Percentiles rank a stretch among this genome's conserved stretches.
Conservation (phyloP, 2,888 invertebrate genomes). For the Lamproptera curius region DNA sequence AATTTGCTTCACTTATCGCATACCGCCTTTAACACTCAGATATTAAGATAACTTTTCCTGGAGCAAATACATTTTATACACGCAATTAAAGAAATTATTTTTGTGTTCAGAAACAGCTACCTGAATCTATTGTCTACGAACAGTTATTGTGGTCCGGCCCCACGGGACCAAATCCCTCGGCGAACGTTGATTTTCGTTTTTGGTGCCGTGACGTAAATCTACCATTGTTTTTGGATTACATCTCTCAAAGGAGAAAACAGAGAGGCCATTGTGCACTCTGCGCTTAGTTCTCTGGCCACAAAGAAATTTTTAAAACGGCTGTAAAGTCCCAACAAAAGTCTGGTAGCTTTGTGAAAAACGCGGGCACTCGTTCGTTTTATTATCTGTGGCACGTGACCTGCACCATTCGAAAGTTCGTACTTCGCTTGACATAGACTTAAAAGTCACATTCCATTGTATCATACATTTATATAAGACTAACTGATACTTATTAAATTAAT, state of each 20-base stretch:
- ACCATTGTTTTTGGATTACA: constrained; percentile 48
- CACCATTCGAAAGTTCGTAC: neutral
- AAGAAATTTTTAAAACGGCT: constrained; percentile 3
- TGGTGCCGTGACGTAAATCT: constrained; percentile 61
- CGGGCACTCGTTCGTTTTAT: neutral
- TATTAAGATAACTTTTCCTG: constrained; percentile 29
- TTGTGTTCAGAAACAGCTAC: constrained; percentile 52
- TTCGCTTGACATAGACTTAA: no score
- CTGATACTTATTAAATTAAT: no score
- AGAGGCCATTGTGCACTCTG: constrained; percentile 11
- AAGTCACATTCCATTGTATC: no score
- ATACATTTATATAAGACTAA: no score
- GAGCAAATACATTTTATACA: constrained; percentile 19
- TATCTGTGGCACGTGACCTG: neutral
- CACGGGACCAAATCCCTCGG: constrained; percentile 59
- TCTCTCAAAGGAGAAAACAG: constrained; percentile 28
- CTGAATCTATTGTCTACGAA: constrained; percentile 62
- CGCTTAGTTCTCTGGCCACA: constrained; percentile 5
- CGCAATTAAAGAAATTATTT: constrained; percentile 35
- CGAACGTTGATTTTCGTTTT: constrained; percentile 61
- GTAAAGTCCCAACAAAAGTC: constrained; percentile 4
- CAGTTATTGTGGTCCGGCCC: constrained; percentile 53
- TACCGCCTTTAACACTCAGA: neutral
- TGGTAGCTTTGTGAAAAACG: neutral
- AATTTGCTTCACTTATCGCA: neutral